Percentiles rank a stretch among this genome's conserved stretches.
phyloP scores from a whole-genome alignment of 1,140 invertebrate genomes.

The Monochamus saltuarius region DNA sequence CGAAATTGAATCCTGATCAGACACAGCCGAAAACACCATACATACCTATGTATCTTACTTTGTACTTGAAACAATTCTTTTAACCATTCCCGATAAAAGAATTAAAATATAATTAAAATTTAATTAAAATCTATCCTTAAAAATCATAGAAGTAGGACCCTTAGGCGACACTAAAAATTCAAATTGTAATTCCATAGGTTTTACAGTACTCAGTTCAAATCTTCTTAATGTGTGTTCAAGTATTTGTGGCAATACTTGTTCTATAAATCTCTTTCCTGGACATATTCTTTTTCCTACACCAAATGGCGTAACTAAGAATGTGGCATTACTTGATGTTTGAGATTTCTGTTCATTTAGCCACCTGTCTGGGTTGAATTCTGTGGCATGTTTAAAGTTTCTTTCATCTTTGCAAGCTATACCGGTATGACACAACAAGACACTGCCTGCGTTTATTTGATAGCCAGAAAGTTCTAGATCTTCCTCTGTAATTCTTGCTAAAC shows the following conservation, averaged over 20 bases:
- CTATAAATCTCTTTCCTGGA: conserved; percentile 79
- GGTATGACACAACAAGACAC: conserved; percentile 82
- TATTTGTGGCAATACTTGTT: conserved; percentile 73
- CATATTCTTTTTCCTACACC: conserved; percentile 81
- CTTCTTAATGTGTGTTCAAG: conserved; percentile 72
- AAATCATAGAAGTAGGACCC: conserved; percentile 66
- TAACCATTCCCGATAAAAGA: not conserved
- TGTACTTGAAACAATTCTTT: too few relatives aligned
- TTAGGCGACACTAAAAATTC: conserved; percentile 76
- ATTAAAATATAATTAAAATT: not conserved
- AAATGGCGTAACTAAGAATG: conserved; percentile 79
- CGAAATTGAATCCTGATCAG: too few relatives aligned
- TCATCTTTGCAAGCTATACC: conserved; percentile 77
- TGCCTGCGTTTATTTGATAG: conserved; percentile 77
- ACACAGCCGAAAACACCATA: too few relatives aligned
- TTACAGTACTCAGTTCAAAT: conserved; percentile 67
- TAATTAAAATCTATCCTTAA: conserved; percentile 54
- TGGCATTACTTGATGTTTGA: conserved; percentile 52
- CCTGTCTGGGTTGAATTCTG: conserved; percentile 76
- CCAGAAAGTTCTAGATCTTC: conserved; percentile 73
- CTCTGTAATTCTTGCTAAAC: conserved; percentile 77
- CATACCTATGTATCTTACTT: too few relatives aligned
- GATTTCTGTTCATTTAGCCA: conserved; percentile 66
- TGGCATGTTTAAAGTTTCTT: conserved; percentile 75
- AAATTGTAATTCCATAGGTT: conserved; percentile 71